Conservation (phyloP, 2,113 vertebrate species). For the Elaphurus davidianus region DNA sequence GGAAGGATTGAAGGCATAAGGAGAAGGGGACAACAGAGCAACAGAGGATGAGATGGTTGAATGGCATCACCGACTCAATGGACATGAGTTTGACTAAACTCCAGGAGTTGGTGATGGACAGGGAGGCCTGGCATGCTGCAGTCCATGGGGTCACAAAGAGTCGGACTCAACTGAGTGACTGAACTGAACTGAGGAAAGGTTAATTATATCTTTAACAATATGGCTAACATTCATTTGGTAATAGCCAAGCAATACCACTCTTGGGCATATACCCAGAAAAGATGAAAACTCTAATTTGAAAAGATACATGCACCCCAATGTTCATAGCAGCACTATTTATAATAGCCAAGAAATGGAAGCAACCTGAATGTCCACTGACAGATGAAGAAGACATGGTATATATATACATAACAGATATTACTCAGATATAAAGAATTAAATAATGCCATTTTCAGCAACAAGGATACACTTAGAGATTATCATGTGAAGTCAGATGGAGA, state of each 20-base stretch:
- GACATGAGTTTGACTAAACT: background rate
- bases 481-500: background rate
- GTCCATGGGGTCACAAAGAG: background rate
- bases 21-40: background rate
- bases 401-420: background rate
- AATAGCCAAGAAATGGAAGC: background rate
- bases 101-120: background rate
- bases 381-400: background rate
- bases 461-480: background rate
- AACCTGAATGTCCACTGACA: background rate
- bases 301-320: background rate
- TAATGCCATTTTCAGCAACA: background rate
- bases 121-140: background rate
- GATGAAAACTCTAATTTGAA: background rate
- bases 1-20: fast-evolving
- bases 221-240: background rate
- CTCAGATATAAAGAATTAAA: background rate
- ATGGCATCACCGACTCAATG: background rate
- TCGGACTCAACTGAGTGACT: background rate
- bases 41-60: background rate
- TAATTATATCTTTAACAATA: background rate
- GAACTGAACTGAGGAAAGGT: background rate
- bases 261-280: background rate
- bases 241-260: background rate
- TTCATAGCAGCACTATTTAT: background rate